Conservation (phyloP, 2,113 vertebrate genomes). For the Epinephelus lanceolatus region DNA sequence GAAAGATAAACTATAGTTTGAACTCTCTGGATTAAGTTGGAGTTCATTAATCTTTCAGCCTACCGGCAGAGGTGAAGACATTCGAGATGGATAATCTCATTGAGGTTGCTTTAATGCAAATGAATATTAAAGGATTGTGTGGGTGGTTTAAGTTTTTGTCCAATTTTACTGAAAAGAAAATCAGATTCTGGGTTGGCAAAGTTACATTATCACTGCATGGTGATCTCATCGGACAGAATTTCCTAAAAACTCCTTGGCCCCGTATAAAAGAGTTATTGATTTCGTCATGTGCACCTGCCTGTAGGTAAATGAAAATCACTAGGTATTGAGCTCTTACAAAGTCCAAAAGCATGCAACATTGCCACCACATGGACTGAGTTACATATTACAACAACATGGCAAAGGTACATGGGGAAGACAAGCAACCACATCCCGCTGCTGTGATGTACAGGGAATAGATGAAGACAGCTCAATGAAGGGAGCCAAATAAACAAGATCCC, state of each 20-base stretch:
- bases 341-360: conserved; percentile 52
- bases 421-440: not conserved
- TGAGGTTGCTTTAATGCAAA: not conserved
- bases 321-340: not conserved
- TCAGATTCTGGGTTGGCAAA: not conserved
- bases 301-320: not conserved
- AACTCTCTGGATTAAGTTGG: not conserved
- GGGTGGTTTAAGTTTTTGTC: not conserved
- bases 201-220: not conserved
- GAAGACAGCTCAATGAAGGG: not conserved
- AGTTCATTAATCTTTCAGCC: not conserved
- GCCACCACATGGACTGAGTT: conserved; percentile 54
- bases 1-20: not conserved
- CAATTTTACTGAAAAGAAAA: not conserved
- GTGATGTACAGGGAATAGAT: not conserved
- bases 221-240: not conserved
- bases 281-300: not conserved
- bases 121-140: not conserved
- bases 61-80: not conserved
- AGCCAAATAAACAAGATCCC: not conserved
- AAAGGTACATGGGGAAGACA: not conserved
- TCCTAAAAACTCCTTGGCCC: not conserved
- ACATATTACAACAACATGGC: conserved; percentile 9
- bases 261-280: not conserved
- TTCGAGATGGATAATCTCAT: not conserved